These are phyloP conservation scores for Pheosia gnoma DNA, from an alignment of 2,888 invertebrate species.

Conservation along the genomic window DNA sequence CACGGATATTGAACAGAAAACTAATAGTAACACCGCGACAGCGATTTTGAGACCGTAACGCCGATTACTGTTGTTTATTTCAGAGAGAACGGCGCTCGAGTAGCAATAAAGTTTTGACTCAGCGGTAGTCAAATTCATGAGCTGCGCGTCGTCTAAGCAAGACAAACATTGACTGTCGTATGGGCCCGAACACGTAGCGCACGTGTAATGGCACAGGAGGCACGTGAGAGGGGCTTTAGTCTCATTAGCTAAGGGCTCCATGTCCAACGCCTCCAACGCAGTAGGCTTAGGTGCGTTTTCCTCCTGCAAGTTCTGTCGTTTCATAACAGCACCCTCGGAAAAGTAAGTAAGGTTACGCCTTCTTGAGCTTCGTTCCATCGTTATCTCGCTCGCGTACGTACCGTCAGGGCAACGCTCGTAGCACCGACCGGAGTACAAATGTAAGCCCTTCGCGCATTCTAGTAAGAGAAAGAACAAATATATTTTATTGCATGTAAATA, in stretches of 20 bases:
- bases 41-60: slow-evolving; percentile 73
- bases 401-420: slow-evolving; percentile 83
- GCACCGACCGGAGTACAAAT: slow-evolving; percentile 85
- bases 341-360: slow-evolving; percentile 71
- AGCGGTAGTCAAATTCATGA: slow-evolving; percentile 69
- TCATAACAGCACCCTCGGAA: slow-evolving; percentile 57
- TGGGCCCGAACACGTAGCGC: slow-evolving; percentile 87
- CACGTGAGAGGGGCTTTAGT: slow-evolving; percentile 77
- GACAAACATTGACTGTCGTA: slow-evolving; percentile 87
- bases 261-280: slow-evolving; percentile 67
- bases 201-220: slow-evolving; percentile 89
- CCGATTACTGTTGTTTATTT: slow-evolving; percentile 73
- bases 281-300: slow-evolving; percentile 37
- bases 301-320: slow-evolving; percentile 52
- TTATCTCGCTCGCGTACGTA: slow-evolving; percentile 74
- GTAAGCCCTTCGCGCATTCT: slow-evolving; percentile 87
- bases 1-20: slow-evolving; percentile 54
- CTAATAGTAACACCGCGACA: slow-evolving; percentile 63
- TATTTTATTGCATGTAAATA: slow-evolving; percentile 62
- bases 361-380: slow-evolving; percentile 67
- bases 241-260: slow-evolving; percentile 55
- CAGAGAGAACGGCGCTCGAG: slow-evolving; percentile 70
- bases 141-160: slow-evolving; percentile 87
- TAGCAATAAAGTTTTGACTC: slow-evolving; percentile 80
- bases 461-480: slow-evolving; percentile 79